phyloP scores from a whole-genome alignment of 2,888 invertebrate species.

The Lymantria dispar region DNA sequence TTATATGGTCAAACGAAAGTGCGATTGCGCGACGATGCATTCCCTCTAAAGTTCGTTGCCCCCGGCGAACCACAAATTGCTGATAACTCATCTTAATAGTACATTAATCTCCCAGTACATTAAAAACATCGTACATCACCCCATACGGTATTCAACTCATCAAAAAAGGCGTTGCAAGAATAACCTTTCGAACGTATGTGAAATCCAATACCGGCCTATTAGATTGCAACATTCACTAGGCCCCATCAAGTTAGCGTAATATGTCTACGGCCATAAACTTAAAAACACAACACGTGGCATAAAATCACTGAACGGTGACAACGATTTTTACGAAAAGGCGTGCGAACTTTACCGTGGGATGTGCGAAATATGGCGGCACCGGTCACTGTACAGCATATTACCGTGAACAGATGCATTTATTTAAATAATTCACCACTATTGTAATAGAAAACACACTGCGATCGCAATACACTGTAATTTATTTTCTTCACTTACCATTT shows the following conservation, averaged over 20 bases:
- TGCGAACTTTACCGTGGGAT: constrained; percentile 72
- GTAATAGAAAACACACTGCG: constrained; percentile 52
- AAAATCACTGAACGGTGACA: constrained; percentile 79
- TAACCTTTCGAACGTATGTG: constrained; percentile 72
- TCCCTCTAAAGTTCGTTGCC: constrained; percentile 72
- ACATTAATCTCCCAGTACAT: constrained; percentile 24
- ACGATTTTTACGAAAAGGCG: constrained; percentile 73
- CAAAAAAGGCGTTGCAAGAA: constrained; percentile 75
- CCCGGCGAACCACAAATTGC: constrained; percentile 46
- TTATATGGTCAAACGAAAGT: constrained; percentile 74
- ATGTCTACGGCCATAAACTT: constrained; percentile 30
- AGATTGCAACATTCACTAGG: constrained; percentile 33
- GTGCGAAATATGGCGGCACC: constrained; percentile 82
- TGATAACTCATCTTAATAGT: constrained; percentile 44
- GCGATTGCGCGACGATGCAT: constrained; percentile 77
- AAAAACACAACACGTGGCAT: constrained; percentile 77
- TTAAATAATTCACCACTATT: constrained; percentile 41
- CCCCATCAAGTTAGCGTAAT: constrained; percentile 29
- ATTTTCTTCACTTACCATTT: constrained; percentile 79
- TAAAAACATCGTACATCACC: constrained; percentile 26
- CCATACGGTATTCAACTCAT: constrained; percentile 42
- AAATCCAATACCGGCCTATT: constrained; percentile 74
- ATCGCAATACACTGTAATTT: constrained; percentile 60
- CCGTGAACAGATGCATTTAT: constrained; percentile 54
- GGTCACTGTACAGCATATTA: constrained; percentile 59